These are phyloP conservation scores for Adela reaumurella DNA, from an alignment of 2,888 invertebrate genomes.

Conservation along the genomic window DNA sequence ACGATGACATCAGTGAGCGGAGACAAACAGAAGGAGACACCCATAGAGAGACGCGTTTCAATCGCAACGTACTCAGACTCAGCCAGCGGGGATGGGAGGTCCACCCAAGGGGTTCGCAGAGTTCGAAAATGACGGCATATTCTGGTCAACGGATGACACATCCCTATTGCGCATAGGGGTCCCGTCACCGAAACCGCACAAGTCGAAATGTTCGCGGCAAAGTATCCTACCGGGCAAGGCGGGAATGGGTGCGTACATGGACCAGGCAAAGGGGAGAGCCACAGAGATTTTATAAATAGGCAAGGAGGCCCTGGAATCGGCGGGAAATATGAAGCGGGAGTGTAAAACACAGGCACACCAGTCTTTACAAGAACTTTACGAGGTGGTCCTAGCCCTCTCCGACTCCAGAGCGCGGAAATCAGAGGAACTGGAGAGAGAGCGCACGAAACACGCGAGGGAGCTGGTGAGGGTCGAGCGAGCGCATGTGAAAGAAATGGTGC, in stretches of 20 bases:
- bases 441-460: conserved; percentile 8
- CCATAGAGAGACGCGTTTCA: too few relatives aligned
- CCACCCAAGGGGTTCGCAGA: too few relatives aligned
- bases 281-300: conserved; percentile 9
- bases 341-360: conserved; percentile 8
- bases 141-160: too few relatives aligned
- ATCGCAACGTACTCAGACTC: too few relatives aligned
- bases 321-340: conserved; percentile 14
- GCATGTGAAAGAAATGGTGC: conserved; percentile 3
- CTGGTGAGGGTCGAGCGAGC: conserved; percentile 7
- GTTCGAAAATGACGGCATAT: too few relatives aligned
- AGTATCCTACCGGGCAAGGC: neutral
- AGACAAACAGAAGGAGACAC: too few relatives aligned
- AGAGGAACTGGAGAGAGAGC: conserved; percentile 10
- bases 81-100: too few relatives aligned
- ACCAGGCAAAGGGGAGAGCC: conserved; percentile 10
- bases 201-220: too few relatives aligned
- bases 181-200: too few relatives aligned
- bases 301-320: conserved; percentile 11
- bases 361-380: conserved; percentile 11
- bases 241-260: conserved; percentile 9
- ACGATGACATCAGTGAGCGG: too few relatives aligned
- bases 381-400: conserved; percentile 10
- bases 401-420: conserved; percentile 11
- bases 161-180: too few relatives aligned